Evolutionary conservation across 2,888 invertebrate species (phyloP).

Genomic region (Halictus ligatus): DNA sequence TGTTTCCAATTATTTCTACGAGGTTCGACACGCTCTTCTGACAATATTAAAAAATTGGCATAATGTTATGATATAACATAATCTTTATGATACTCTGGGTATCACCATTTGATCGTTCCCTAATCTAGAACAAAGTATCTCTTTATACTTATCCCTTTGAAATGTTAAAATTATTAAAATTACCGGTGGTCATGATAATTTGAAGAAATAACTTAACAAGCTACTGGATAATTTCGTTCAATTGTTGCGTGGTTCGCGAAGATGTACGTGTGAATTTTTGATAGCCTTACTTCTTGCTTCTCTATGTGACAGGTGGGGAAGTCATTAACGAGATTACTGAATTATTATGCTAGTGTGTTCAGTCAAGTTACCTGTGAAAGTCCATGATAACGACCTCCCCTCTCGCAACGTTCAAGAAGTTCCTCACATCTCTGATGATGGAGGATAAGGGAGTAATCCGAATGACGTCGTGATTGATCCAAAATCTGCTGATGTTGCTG

Average conservation of each 20-base stretch:
- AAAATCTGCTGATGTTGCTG: conserved; percentile 86
- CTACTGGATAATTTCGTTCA: background rate
- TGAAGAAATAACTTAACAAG: background rate
- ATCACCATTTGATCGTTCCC: background rate
- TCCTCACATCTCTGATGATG: conserved; percentile 89
- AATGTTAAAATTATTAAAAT: background rate
- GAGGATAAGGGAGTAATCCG: conserved; percentile 89
- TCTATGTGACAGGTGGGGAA: background rate
- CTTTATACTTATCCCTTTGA: background rate
- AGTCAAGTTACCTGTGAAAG: conserved; percentile 86
- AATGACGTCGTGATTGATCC: conserved; percentile 90
- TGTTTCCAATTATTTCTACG: background rate
- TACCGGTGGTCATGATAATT: background rate
- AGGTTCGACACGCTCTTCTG: background rate
- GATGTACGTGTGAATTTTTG: no score
- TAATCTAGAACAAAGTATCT: background rate
- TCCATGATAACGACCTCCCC: conserved; percentile 92
- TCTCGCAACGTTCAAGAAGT: conserved; percentile 88
- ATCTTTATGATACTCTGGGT: background rate
- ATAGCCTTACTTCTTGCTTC: no score
- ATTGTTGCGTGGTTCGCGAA: no score
- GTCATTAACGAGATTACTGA: background rate
- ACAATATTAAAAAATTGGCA: background rate
- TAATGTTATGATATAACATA: background rate
- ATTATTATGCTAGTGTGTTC: background rate